These are phyloP conservation scores for Thera obeliscata DNA, from an alignment of 2,888 invertebrate species.

Conservation along the genomic window DNA sequence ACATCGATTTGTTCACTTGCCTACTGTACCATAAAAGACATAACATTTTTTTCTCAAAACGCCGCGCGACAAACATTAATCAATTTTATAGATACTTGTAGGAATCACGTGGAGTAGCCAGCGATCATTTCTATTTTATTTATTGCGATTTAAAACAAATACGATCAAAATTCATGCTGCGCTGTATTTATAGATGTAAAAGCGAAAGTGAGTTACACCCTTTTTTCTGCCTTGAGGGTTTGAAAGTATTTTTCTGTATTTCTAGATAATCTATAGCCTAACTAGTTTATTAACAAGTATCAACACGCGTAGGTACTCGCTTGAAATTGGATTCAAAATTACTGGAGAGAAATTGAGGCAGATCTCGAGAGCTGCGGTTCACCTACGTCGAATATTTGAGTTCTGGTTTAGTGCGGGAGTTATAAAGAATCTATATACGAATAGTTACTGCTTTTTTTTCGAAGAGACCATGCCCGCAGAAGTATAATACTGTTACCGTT, in stretches of 20 bases:
- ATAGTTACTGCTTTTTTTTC: too few species aligned
- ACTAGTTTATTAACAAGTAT: slow-evolving; percentile 14
- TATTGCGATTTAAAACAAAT: slow-evolving; percentile 74
- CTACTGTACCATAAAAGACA: slow-evolving; percentile 48
- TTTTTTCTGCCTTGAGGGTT: slow-evolving; percentile 20
- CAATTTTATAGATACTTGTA: slow-evolving; percentile 69
- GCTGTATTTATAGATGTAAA: slow-evolving; percentile 53
- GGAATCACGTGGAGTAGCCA: slow-evolving; percentile 64
- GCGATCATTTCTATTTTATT: slow-evolving; percentile 60
- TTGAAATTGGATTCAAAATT: slow-evolving; percentile 44
- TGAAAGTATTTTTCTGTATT: slow-evolving; percentile 1
- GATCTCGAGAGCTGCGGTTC: slow-evolving; percentile 7
- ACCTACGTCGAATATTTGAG: slow-evolving; percentile 41
- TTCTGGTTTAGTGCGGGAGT: background rate
- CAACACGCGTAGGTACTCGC: slow-evolving; percentile 3
- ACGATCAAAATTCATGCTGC: slow-evolving; percentile 68
- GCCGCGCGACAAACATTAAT: slow-evolving; percentile 61
- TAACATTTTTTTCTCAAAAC: slow-evolving; percentile 40
- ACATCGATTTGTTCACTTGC: slow-evolving; percentile 41
- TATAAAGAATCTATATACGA: too few species aligned
- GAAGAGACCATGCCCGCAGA: too few species aligned
- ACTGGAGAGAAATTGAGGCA: slow-evolving; percentile 44
- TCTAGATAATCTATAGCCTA: slow-evolving; percentile 5
- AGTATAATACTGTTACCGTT: too few species aligned
- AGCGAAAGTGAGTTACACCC: slow-evolving; percentile 36